Evolutionary conservation across 2,113 vertebrate species (phyloP).

Genomic region (Pionites leucogaster): DNA sequence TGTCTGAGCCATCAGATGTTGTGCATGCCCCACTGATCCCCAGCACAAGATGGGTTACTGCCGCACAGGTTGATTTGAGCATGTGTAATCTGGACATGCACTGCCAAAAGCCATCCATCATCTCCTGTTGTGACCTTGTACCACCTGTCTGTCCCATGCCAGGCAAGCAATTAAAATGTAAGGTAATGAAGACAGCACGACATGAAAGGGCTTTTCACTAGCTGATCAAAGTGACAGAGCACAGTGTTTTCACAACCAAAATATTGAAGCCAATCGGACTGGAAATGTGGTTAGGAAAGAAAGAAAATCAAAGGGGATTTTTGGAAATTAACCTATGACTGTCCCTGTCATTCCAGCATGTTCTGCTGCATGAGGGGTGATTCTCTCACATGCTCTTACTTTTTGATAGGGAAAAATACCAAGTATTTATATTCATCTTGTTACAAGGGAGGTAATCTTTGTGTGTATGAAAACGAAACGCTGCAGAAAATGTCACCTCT

Average conservation of each 20-base stretch:
- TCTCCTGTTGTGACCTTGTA: constrained; percentile 29
- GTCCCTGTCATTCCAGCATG: background rate
- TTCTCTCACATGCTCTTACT: background rate
- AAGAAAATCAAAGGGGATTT: background rate
- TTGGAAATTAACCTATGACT: background rate
- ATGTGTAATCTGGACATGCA: background rate
- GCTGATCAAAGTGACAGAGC: constrained; percentile 53
- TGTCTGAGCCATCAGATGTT: background rate
- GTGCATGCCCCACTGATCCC: background rate
- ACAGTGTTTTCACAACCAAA: background rate
- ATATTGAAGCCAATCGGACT: background rate
- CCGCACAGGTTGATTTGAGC: background rate
- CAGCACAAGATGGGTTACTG: background rate
- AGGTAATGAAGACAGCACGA: constrained; percentile 33
- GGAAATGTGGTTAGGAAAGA: background rate
- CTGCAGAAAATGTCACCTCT: fast-evolving
- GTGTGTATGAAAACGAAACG: background rate
- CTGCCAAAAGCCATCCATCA: constrained; percentile 28
- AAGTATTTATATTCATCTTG: background rate
- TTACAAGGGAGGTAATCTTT: background rate
- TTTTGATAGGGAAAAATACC: background rate
- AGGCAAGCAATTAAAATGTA: constrained; percentile 50
- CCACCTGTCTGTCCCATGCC: background rate
- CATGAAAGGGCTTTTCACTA: constrained; percentile 41
- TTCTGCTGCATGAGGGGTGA: background rate